Evolutionary conservation across 2,113 vertebrate genomes (phyloP).

Genomic region (Marmota monax): DNA sequence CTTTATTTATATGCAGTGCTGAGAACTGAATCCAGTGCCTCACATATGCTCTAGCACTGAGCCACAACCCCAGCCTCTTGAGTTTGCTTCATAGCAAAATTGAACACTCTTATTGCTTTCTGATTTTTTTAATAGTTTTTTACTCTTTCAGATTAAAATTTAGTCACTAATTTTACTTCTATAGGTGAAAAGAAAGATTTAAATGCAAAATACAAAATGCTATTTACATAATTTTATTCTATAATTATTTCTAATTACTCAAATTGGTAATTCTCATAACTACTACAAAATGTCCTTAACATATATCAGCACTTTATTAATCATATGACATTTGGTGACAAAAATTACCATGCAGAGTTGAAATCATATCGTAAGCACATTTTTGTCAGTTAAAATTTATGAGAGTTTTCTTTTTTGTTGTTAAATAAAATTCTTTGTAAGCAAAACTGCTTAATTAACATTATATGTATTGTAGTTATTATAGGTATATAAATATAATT

Average conservation of each 20-base stretch:
- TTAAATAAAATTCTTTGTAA: background rate
- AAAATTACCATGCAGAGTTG: background rate
- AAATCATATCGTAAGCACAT: background rate
- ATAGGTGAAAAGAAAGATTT: background rate
- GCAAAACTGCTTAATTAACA: background rate
- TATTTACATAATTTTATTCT: constrained; percentile 36
- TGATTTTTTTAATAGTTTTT: background rate
- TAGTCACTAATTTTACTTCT: background rate
- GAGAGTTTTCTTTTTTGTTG: background rate
- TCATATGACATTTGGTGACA: background rate
- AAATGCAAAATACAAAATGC: background rate
- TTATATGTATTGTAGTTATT: background rate
- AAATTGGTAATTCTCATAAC: constrained; percentile 7
- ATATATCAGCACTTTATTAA: background rate
- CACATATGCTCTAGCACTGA: no score
- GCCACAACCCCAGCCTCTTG: no score
- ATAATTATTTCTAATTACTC: background rate
- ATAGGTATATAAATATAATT: background rate
- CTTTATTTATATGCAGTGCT: no score
- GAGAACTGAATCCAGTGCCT: no score
- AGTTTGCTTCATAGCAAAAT: background rate
- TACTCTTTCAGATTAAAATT: constrained; percentile 16
- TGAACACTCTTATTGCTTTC: background rate
- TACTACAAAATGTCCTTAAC: constrained; percentile 19
- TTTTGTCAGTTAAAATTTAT: background rate